These are phyloP conservation scores for Raja brachyura DNA, from an alignment of 2,113 vertebrate genomes.

Conservation along the genomic window DNA sequence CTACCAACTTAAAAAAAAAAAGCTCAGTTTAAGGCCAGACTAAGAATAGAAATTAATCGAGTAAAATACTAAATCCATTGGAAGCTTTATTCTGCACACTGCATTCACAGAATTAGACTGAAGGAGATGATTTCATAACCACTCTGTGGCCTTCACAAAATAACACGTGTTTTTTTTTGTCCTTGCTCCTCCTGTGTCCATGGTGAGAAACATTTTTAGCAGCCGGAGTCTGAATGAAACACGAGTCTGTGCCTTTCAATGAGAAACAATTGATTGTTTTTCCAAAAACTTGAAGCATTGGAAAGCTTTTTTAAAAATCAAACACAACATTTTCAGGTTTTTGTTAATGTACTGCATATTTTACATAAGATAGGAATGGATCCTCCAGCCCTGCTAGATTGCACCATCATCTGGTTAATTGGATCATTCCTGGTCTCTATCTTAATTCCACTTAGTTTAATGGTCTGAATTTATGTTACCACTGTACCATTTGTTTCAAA, in stretches of 20 bases:
- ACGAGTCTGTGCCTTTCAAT: background rate
- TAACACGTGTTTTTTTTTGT: background rate
- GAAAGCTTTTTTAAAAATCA: no score
- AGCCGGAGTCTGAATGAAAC: background rate
- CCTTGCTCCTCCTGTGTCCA: background rate
- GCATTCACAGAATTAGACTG: background rate
- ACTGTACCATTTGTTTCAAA: no score
- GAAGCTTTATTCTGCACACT: background rate
- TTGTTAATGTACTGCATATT: no score
- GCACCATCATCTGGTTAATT: no score
- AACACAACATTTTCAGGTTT: no score
- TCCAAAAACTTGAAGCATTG: no score
- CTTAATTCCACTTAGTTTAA: no score
- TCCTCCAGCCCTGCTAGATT: no score
- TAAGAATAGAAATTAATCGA: background rate
- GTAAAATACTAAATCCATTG: background rate
- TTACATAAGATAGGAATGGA: no score
- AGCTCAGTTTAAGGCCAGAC: background rate
- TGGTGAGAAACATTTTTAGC: background rate
- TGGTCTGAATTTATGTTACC: no score
- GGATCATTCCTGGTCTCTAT: no score
- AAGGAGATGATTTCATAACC: background rate
- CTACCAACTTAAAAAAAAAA: background rate
- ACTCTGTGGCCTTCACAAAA: conserved; percentile 9
- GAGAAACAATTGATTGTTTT: no score